Evolutionary conservation across 2,888 invertebrate species (phyloP).

Genomic region (Lasioglossum zephyrum): DNA sequence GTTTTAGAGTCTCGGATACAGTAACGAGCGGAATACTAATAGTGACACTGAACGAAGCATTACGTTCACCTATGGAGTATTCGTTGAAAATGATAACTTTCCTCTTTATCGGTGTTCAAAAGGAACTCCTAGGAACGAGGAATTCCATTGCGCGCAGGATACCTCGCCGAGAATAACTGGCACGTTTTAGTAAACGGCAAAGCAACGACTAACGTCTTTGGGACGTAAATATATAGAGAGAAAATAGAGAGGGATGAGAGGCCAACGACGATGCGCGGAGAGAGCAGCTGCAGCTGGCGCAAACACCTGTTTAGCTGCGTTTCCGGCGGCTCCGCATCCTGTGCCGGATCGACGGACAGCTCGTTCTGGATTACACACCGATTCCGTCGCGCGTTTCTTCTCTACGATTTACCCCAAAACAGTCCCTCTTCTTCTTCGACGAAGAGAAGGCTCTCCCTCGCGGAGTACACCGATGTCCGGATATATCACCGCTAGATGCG

Average conservation of each 20-base stretch:
- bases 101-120: not conserved
- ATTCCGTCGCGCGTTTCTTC: not conserved
- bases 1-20: too few relatives aligned
- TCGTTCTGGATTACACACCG: slow-evolving; percentile 17
- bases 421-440: not conserved
- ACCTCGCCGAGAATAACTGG: slow-evolving; percentile 49
- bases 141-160: slow-evolving; percentile 48
- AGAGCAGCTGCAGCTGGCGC: slow-evolving; percentile 60
- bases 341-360: slow-evolving; percentile 13
- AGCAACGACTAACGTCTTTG: not conserved
- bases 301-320: slow-evolving; percentile 71
- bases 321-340: slow-evolving; percentile 60
- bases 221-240: not conserved
- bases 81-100: too few relatives aligned
- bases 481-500: too few relatives aligned
- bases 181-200: slow-evolving; percentile 50
- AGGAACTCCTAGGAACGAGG: slow-evolving; percentile 24
- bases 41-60: too few relatives aligned
- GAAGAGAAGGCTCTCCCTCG: too few relatives aligned
- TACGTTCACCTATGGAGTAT: too few relatives aligned
- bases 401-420: not conserved
- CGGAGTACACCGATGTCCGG: too few relatives aligned
- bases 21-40: too few relatives aligned
- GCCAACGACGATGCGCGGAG: not conserved
- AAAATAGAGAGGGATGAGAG: slow-evolving; percentile 9